A percentile compares a stretch with the other conserved stretches of the same genome.
Evolutionary conservation across 2,888 invertebrate species (phyloP).

Genomic region (Macropis europaea): DNA sequence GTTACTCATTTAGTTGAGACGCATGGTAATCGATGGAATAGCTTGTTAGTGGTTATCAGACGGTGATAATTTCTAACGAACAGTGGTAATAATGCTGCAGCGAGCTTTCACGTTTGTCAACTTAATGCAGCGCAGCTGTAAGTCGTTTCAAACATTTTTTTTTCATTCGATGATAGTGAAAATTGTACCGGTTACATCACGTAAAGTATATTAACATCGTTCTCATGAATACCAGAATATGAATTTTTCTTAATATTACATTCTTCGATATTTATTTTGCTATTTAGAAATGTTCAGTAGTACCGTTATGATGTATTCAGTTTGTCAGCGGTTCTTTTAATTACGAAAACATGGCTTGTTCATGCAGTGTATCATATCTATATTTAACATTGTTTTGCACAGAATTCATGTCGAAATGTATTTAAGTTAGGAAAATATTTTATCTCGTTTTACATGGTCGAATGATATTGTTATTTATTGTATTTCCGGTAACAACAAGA

Average conservation of each 20-base stretch:
- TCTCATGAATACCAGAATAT: background rate
- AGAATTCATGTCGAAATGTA: background rate
- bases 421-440: background rate
- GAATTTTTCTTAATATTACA: background rate
- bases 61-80: conserved; percentile 52
- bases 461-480: conserved; percentile 27
- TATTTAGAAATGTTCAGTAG: too few species aligned
- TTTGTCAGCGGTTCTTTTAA: background rate
- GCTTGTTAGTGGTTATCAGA: conserved; percentile 58
- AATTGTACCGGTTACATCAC: background rate
- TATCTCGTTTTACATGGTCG: conserved; percentile 1
- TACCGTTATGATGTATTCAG: too few species aligned
- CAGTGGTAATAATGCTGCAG: conserved; percentile 34
- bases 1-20: conserved; percentile 27
- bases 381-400: background rate
- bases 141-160: background rate
- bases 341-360: background rate
- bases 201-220: background rate
- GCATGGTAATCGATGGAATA: conserved; percentile 24
- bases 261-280: too few species aligned
- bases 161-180: conserved; percentile 6
- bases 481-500: conserved; percentile 19
- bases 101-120: conserved; percentile 22
- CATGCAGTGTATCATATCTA: background rate
- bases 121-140: conserved; percentile 53